These are phyloP conservation scores for Benthosema pterotum DNA, from an alignment of 2,797 vertebrate species.

Conservation along the genomic window DNA sequence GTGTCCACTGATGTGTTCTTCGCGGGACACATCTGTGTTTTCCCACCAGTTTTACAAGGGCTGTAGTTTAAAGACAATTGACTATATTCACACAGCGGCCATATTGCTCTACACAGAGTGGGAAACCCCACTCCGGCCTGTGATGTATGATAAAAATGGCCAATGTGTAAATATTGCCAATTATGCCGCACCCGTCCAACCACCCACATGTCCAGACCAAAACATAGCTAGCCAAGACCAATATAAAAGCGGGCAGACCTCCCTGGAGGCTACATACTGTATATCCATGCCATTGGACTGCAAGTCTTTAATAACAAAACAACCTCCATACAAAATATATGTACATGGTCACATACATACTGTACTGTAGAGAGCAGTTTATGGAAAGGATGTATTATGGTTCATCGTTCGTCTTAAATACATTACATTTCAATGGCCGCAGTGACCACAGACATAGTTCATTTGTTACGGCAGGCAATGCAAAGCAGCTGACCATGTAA, in stretches of 20 bases:
- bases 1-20: no score
- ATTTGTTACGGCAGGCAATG: constrained; percentile 33
- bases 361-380: constrained; percentile 64
- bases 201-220: neutral
- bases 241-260: constrained; percentile 36
- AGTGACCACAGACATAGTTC: constrained; percentile 50
- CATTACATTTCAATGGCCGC: constrained; percentile 54
- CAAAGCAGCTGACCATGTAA: constrained; percentile 36
- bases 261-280: constrained; percentile 40
- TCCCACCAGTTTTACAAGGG: no score
- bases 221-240: neutral
- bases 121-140: no score
- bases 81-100: no score
- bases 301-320: constrained; percentile 81
- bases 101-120: no score
- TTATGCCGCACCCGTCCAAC: no score
- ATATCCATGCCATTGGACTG: constrained; percentile 68
- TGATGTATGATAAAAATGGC: no score
- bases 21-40: no score
- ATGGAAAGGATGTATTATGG: constrained; percentile 66
- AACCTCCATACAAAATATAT: constrained; percentile 82
- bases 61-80: no score
- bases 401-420: constrained; percentile 65
- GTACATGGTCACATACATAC: constrained; percentile 75
- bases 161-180: no score